Conservation (phyloP, 2,888 invertebrate species). For the Punctoribates punctum region DNA sequence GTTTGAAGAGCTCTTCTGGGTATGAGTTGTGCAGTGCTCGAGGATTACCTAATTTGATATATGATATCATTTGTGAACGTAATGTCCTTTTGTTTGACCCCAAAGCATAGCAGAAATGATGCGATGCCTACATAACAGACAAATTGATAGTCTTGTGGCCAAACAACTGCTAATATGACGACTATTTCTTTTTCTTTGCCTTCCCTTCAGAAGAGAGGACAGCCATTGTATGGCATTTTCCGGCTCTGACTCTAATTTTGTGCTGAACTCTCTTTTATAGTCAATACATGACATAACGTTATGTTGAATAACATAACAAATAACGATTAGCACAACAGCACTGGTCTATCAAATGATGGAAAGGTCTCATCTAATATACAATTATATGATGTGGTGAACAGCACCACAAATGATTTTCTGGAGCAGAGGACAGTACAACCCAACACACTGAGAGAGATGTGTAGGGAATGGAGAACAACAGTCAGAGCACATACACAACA, state of each 20-base stretch:
- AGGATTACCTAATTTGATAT: constrained; percentile 1
- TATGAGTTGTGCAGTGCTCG: background rate
- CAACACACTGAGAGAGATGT: background rate
- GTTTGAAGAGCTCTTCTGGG: background rate
- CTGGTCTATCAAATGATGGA: constrained; percentile 16
- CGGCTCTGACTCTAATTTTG: background rate
- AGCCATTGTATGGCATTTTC: background rate
- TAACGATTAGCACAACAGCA: constrained; percentile 6
- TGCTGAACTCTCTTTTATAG: background rate
- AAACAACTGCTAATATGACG: constrained; percentile 20
- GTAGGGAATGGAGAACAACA: background rate
- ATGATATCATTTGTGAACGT: constrained; percentile 10
- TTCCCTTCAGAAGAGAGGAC: background rate
- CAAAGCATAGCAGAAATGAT: background rate
- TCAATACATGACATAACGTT: background rate
- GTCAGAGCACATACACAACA: background rate
- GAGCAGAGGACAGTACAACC: background rate
- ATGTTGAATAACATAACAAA: background rate
- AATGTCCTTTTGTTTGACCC: constrained; percentile 28
- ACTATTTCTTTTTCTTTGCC: constrained; percentile 15
- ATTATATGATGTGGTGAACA: background rate
- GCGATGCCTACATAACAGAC: background rate
- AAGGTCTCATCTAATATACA: background rate
- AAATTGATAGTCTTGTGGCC: constrained; percentile 15
- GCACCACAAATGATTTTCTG: constrained; percentile 10